Evolutionary conservation across 2,888 invertebrate species (phyloP), one percentile per base, ranked within the genome.

Genomic region (Lymantria monacha): DNA sequence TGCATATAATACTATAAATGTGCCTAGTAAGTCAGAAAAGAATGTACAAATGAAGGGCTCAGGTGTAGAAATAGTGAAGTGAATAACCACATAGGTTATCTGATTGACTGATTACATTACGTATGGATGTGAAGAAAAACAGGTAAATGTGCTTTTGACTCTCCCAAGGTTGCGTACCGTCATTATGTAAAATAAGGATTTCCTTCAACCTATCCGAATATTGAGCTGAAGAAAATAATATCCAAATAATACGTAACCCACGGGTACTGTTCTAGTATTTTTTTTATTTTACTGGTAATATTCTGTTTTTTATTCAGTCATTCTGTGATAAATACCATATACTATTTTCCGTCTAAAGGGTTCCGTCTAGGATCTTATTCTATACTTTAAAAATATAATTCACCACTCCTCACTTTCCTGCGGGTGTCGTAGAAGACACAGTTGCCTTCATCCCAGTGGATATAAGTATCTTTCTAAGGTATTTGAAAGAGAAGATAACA

Each of bases 121-220:
- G 38, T 52, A 52, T 44, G 40, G 9, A 48, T 41, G 44, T 52
- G 31, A 45, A 45, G 41, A 11, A 40, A 42, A 45, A 36, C 37
- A 41, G 11, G 44, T 13, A 38, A 52, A 52, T 42, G 36, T 31
- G 40, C 22, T 22, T 53, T 49, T 31, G 42, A 48, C 38, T 33
- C 43, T 38, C 36, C 48, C 22, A 33, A 31, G 33, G 36, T 48
- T 48, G 33, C 31, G 14, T 45, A 49, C 48, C 49, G 53, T 53
- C 53, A 53, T 49, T 49, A 52, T 48, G 48, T 37, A 46, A 49
- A 53, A 30, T 49, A 30, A 43, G 53, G 43, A 46, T 42, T 45
- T 42, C 33, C 45, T 11, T 31, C 14, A 45, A 53, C 42, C 37
- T 51, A 48, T 44, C 30, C 44, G 30, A 30, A 51, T 48, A 51